Evolutionary conservation across 2,888 invertebrate genomes (phyloP), one percentile per base, ranked within the genome.

Genomic region (Ceriagrion tenellum): DNA sequence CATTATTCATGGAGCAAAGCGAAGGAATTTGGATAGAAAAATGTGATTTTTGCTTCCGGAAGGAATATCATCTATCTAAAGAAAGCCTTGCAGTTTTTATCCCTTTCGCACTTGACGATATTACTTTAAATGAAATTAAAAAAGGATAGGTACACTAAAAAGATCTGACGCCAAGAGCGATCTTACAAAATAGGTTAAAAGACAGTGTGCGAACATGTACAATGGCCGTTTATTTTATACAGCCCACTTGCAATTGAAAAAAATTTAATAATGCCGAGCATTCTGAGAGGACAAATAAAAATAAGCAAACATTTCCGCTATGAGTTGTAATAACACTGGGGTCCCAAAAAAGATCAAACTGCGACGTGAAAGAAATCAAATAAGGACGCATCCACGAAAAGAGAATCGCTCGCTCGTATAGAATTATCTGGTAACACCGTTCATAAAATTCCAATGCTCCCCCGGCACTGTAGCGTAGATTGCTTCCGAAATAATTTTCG

Each of bases 1-100:
- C 91, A 91, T 91, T 91, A 91, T 91, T 91, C 91, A 91, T 63
- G 23, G 40, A 69, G 40, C 63, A 91, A 90, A 40, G 40, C 89
- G 55, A 47, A 35, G 55, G 30, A 47, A 26, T 74, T 16, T 6
- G 93, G 26, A n/a, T 26, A 26, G 91, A 30, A 91, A 91, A 40
- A 69, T 69, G n/a, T n/a, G 69, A 69, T n/a, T 69, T 69, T 69
- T 69, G 13, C 20, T 59, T 59, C 59, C 59, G 59, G n/a, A 69
- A n/a, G n/a, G 69, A 69, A 26, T 69, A 6, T n/a, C 59, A 69
- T n/a, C n/a, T 2, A 18, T n/a, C n/a, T 69, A 69, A 3, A 69
- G 69, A 69, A 69, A n/a, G 26, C n/a, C n/a, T 0, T 8, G 16
- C 59, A 59, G 59, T 59, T 59, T 59, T 59, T 69, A n/a, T 69